phyloP scores from a whole-genome alignment of 2,888 invertebrate species.

The Sussaba pulchella region DNA sequence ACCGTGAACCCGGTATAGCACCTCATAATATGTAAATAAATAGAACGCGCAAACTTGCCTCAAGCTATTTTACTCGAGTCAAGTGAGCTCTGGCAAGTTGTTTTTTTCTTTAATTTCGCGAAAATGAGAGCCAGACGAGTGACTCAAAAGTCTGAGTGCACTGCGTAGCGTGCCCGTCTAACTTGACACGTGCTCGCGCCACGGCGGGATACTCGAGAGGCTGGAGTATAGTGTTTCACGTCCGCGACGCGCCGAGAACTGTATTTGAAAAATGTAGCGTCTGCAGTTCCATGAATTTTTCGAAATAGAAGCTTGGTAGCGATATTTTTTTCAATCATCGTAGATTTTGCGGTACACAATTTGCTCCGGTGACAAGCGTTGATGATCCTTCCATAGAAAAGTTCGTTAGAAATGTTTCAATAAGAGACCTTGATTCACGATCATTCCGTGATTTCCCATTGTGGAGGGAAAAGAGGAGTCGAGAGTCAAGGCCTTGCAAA shows the following conservation, averaged over 20 bases:
- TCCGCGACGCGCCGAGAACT: background rate
- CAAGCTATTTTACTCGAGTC: constrained; percentile 48
- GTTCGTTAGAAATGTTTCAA: background rate
- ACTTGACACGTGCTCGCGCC: background rate
- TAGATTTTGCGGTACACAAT: too few species aligned
- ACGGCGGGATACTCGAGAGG: background rate
- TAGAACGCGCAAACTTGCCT: constrained; percentile 46
- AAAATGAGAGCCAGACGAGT: constrained; percentile 17
- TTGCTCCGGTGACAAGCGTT: too few species aligned
- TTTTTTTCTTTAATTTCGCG: constrained; percentile 24
- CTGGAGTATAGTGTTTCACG: background rate
- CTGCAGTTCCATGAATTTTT: background rate
- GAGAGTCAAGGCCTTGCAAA: constrained; percentile 56
- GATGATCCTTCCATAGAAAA: background rate
- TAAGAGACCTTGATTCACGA: constrained; percentile 62
- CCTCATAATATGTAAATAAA: constrained; percentile 26
- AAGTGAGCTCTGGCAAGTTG: constrained; percentile 12
- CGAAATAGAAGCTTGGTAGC: background rate
- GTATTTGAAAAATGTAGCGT: background rate
- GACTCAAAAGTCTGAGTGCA: constrained; percentile 16
- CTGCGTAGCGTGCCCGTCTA: background rate
- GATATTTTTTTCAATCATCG: too few species aligned
- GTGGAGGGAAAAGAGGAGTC: constrained; percentile 34
- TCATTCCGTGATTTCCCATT: constrained; percentile 64
- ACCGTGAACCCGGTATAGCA: constrained; percentile 50